Evolutionary conservation across 2,888 invertebrate genomes (phyloP).

Genomic region (Cetonia aurata): DNA sequence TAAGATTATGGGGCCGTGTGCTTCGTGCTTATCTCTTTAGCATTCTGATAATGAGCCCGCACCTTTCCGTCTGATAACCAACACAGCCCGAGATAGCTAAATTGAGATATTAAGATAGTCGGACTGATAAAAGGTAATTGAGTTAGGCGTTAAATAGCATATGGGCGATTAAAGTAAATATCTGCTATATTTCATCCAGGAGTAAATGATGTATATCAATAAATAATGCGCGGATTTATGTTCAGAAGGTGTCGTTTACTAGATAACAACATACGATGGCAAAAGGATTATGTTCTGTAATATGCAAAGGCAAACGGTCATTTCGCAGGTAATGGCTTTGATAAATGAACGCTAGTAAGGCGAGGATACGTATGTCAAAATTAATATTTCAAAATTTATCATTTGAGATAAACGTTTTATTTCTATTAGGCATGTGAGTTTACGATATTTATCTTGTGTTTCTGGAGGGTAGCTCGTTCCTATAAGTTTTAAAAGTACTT

Average conservation of each 20-base stretch:
- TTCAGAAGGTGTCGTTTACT: conserved; percentile 16
- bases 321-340: no score
- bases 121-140: conserved; percentile 47
- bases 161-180: conserved; percentile 42
- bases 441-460: no score
- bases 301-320: no score
- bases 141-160: conserved; percentile 40
- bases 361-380: no score
- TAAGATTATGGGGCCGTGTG: conserved; percentile 23
- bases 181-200: conserved; percentile 31
- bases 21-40: conserved; percentile 26
- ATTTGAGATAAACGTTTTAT: no score
- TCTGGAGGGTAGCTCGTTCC: no score
- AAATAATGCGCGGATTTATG: conserved; percentile 31
- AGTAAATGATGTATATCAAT: conserved; percentile 10
- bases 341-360: no score
- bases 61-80: conserved; percentile 11
- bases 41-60: conserved; percentile 44
- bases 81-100: conserved; percentile 43
- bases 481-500: no score
- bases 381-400: no score
- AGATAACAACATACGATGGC: conserved; percentile 23
- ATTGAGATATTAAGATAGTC: conserved; percentile 50
- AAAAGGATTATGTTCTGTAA: not conserved
- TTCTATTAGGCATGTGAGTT: no score